These are phyloP conservation scores for Atrina japonica DNA, from an alignment of 2,888 invertebrate genomes.

Conservation along the genomic window DNA sequence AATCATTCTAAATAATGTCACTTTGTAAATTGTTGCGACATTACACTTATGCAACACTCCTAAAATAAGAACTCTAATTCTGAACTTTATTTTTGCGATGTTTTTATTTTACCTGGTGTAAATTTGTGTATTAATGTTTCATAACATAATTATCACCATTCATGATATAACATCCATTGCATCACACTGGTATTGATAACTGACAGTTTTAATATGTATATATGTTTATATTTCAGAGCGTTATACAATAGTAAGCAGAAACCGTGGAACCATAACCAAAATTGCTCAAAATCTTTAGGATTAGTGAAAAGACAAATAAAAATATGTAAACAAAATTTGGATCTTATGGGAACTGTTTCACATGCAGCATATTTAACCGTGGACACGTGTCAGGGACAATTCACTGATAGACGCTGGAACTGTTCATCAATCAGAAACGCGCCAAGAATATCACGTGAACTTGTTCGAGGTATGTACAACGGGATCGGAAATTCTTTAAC, in stretches of 20 bases:
- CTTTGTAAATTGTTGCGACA: too few species aligned
- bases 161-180: too few species aligned
- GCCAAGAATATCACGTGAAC: slow-evolving; percentile 88
- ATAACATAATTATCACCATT: too few species aligned
- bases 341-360: slow-evolving; percentile 87
- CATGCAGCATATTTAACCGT: slow-evolving; percentile 86
- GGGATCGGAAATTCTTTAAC: background rate
- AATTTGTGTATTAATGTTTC: too few species aligned
- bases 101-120: too few species aligned
- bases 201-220: too few species aligned
- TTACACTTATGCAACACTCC: too few species aligned
- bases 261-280: slow-evolving; percentile 71
- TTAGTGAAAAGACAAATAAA: slow-evolving; percentile 70
- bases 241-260: slow-evolving; percentile 70
- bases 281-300: slow-evolving; percentile 74
- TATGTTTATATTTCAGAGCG: slow-evolving; percentile 76
- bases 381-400: slow-evolving; percentile 86
- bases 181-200: too few species aligned
- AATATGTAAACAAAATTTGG: slow-evolving; percentile 74
- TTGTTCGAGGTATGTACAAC: slow-evolving; percentile 88
- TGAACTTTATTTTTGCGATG: too few species aligned
- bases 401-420: slow-evolving; percentile 90
- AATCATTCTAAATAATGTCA: too few species aligned
- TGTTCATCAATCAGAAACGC: slow-evolving; percentile 89
- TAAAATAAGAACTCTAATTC: too few species aligned